phyloP scores from a whole-genome alignment of 2,113 vertebrate genomes.

The Pitta sordida region DNA sequence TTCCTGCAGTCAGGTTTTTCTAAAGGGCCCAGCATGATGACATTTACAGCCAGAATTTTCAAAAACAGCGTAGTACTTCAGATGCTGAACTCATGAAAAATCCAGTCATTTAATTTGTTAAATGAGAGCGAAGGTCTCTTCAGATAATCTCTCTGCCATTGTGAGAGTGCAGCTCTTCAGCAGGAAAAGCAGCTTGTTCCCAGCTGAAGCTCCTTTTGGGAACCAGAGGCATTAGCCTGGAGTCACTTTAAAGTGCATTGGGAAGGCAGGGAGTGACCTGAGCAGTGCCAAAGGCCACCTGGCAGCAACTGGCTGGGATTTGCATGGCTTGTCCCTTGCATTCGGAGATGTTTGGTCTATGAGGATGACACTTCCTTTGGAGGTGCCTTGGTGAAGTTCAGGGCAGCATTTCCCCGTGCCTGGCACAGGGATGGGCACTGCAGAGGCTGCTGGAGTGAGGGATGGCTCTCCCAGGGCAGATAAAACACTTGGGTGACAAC shows the following conservation, averaged over 20 bases:
- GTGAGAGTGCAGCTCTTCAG: not conserved
- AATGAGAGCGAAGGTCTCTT: conserved; percentile 59
- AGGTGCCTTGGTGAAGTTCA: conserved; percentile 27
- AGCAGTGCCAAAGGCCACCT: not conserved
- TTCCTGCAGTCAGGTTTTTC: conserved; percentile 21
- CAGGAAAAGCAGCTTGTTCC: not conserved
- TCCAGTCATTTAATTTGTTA: conserved; percentile 46
- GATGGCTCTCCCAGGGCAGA: conserved; percentile 64
- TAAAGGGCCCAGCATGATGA: conserved; percentile 42
- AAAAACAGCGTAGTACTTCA: conserved; percentile 17
- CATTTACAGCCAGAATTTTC: conserved; percentile 50
- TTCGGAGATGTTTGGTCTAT: not conserved
- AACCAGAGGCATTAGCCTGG: not conserved
- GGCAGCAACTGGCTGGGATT: not conserved
- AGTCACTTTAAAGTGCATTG: not conserved
- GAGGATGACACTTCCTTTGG: not conserved
- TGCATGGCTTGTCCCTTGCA: not conserved
- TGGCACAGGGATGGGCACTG: not conserved
- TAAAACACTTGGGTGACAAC: conserved; percentile 51
- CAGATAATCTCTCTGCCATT: conserved; percentile 5
- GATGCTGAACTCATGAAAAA: conserved; percentile 50
- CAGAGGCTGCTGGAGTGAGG: conserved; percentile 45
- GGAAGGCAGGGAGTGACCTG: not conserved
- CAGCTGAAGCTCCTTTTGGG: not conserved
- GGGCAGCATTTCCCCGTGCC: not conserved